Evolutionary conservation across 2,888 invertebrate genomes (phyloP).

Genomic region (Pristionchus entomophagus): DNA sequence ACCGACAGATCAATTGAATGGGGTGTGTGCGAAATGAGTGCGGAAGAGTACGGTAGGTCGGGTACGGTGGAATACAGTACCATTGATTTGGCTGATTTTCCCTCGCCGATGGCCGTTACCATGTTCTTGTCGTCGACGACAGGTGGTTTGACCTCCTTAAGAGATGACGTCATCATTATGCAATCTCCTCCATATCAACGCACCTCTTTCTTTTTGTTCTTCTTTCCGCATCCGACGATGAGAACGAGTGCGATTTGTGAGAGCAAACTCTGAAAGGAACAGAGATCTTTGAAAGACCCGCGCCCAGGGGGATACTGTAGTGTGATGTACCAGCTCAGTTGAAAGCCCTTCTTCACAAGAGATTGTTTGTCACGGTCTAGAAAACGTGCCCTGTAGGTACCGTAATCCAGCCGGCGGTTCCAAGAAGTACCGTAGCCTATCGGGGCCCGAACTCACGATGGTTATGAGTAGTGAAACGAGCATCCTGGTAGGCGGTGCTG

Average conservation of each 20-base stretch:
- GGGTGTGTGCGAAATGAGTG: no score
- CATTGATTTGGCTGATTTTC: neutral
- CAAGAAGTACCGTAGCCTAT: neutral
- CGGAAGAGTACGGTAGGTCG: neutral
- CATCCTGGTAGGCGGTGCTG: neutral
- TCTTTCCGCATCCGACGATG: conserved; percentile 39
- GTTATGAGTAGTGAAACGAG: conserved; percentile 38
- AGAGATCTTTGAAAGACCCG: no score
- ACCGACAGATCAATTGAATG: no score
- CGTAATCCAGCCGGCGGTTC: neutral
- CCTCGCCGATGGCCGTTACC: neutral
- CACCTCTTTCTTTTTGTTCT: conserved; percentile 33
- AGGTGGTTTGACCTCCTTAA: neutral
- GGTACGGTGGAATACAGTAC: neutral
- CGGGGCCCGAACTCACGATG: neutral
- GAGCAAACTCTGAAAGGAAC: conserved; percentile 26
- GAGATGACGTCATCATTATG: neutral
- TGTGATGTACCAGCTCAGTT: no score
- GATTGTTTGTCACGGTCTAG: neutral
- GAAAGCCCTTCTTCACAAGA: no score
- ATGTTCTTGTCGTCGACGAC: conserved; percentile 6
- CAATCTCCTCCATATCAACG: neutral
- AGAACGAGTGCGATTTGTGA: conserved; percentile 27
- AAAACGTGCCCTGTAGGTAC: neutral
- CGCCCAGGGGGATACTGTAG: conserved; percentile 1